Evolutionary conservation across 2,888 invertebrate species (phyloP).

Genomic region (Dyspetes luteomarginatus): DNA sequence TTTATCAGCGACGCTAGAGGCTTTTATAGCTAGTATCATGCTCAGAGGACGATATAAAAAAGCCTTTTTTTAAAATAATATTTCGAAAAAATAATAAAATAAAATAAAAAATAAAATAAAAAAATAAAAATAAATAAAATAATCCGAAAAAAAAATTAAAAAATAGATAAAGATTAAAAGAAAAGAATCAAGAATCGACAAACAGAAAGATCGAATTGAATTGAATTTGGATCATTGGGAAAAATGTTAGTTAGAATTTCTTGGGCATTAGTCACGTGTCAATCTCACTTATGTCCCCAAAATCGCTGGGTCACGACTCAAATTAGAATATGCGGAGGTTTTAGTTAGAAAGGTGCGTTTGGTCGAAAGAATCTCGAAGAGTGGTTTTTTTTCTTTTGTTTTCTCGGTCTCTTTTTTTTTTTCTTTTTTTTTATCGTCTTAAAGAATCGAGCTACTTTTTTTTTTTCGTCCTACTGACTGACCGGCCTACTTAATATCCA

Average conservation of each 20-base stretch:
- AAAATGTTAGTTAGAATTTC: conserved; percentile 3
- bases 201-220: not conserved
- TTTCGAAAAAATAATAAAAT: not conserved
- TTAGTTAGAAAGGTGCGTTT: conserved; percentile 11
- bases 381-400: conserved; percentile 40
- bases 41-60: too few species aligned
- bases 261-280: conserved; percentile 30
- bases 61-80: too few species aligned
- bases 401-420: not conserved
- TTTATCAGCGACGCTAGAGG: too few species aligned
- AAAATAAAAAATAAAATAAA: not conserved
- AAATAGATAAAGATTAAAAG: not conserved
- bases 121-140: not conserved
- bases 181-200: conserved; percentile 4
- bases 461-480: conserved; percentile 77
- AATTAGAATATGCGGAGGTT: conserved; percentile 44
- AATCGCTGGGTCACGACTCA: conserved; percentile 51
- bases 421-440: conserved; percentile 68
- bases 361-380: conserved; percentile 52
- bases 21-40: too few species aligned
- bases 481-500: conserved; percentile 74
- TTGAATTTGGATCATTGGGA: not conserved
- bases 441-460: conserved; percentile 71
- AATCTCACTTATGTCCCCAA: conserved; percentile 28
- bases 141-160: not conserved